A percentile compares a stretch with the other conserved stretches of the same genome.
Conservation (phyloP, 2,797 vertebrate genomes). For the Cryptoblepharus egeriae region DNA sequence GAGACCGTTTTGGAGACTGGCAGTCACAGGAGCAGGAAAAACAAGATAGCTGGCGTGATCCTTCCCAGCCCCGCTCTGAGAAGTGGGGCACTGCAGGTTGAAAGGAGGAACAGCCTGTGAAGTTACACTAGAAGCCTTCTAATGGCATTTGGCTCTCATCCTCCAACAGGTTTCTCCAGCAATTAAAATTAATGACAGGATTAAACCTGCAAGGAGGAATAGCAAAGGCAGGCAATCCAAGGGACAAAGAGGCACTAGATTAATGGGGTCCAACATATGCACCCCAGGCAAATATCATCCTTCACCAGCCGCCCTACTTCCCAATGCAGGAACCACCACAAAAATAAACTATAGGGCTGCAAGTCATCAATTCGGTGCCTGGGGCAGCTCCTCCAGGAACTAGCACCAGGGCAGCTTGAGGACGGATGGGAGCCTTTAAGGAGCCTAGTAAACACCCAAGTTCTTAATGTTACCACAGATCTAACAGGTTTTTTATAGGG, state of each 20-base stretch:
- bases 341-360: background rate
- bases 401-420: background rate
- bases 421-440: background rate
- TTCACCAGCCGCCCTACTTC: background rate
- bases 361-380: background rate
- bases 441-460: background rate
- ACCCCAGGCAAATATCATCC: background rate
- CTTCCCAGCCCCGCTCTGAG: background rate
- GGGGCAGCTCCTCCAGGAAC: background rate
- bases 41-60: background rate
- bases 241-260: background rate
- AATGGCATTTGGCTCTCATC: background rate
- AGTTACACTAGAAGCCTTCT: background rate
- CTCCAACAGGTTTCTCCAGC: slow-evolving; percentile 19
- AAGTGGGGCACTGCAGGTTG: background rate
- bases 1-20: background rate
- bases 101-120: background rate
- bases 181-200: slow-evolving; percentile 39
- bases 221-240: background rate
- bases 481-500: too few species aligned
- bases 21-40: background rate
- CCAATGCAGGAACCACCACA: too few species aligned
- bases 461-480: background rate
- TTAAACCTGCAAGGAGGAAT: background rate
- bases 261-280: fast-evolving